phyloP scores from a whole-genome alignment of 2,888 invertebrate species.

The Prosopocoilus inquinatus region DNA sequence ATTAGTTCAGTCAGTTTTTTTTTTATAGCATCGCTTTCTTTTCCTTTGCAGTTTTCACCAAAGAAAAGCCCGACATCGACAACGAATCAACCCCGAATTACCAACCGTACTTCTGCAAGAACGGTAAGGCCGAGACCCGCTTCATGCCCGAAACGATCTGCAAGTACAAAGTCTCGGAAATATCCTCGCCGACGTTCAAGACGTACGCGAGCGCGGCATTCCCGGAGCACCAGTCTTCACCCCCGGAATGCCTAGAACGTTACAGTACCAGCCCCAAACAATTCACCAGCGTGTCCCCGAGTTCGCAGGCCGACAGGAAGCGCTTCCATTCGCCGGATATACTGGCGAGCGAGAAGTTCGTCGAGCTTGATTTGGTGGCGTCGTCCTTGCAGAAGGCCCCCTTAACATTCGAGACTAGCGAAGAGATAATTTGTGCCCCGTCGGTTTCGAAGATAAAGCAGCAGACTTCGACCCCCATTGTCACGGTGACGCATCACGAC shows the following conservation, averaged over 20 bases:
- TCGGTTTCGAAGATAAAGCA: conserved; percentile 8
- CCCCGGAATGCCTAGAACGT: conserved; percentile 47
- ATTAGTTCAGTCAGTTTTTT: background rate
- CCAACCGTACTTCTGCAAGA: conserved; percentile 48
- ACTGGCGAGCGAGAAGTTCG: conserved; percentile 55
- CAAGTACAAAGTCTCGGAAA: conserved; percentile 24
- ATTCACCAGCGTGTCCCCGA: conserved; percentile 46
- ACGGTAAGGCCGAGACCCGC: conserved; percentile 39
- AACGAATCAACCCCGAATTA: conserved; percentile 57
- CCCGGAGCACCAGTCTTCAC: conserved; percentile 31
- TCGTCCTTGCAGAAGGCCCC: conserved; percentile 33
- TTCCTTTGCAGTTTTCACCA: conserved; percentile 57
- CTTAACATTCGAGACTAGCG: conserved; percentile 24
- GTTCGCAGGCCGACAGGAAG: conserved; percentile 53
- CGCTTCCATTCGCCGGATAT: conserved; percentile 49
- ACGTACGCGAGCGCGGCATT: conserved; percentile 32
- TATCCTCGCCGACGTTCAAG: conserved; percentile 27
- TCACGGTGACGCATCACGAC: conserved; percentile 23
- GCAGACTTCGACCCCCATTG: conserved; percentile 15
- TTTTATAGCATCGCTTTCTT: conserved; percentile 22
- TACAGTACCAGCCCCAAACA: conserved; percentile 54
- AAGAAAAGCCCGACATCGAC: conserved; percentile 64
- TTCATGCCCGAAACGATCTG: conserved; percentile 22
- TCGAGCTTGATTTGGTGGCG: conserved; percentile 55
- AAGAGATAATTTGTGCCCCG: conserved; percentile 12